Percentiles rank a stretch among this genome's conserved stretches.
phyloP scores from a whole-genome alignment of 2,797 vertebrate genomes.

The Dendrocincla tyrannina region DNA sequence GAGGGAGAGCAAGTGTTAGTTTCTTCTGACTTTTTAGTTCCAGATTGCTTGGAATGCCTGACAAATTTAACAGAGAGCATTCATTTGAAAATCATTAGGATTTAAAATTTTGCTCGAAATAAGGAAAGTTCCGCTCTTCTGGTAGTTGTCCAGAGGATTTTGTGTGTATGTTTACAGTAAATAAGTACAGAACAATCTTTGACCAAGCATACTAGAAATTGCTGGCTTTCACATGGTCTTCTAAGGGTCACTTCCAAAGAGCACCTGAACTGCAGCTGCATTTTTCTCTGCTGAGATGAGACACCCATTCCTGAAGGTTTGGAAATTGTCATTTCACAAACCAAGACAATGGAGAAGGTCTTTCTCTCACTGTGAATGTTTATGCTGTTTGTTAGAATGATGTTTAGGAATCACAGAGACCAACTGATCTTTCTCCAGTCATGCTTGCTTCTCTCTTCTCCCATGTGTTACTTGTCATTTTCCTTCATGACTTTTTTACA shows the following conservation, averaged over 20 bases:
- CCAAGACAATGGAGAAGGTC: not conserved
- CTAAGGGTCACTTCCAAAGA: not conserved
- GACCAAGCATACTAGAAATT: not conserved
- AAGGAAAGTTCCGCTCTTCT: not conserved
- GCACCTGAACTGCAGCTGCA: not conserved
- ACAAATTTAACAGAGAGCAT: not conserved
- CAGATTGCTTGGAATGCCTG: not conserved
- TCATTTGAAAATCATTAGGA: not conserved
- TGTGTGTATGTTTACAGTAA: not conserved
- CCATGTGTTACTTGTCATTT: not conserved
- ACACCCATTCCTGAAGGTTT: not conserved
- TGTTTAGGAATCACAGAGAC: not conserved
- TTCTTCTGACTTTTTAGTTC: not conserved
- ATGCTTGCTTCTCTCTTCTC: not conserved
- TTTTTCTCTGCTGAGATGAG: not conserved
- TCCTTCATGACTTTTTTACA: not conserved
- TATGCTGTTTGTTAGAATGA: not conserved
- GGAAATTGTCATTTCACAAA: not conserved
- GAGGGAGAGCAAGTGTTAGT: not conserved
- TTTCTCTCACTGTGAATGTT: not conserved
- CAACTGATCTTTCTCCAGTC: not conserved
- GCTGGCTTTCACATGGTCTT: not conserved
- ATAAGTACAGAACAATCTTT: not conserved
- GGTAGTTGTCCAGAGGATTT: not conserved
- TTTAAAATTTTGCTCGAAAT: not conserved